These are phyloP conservation scores for Eunapius fragilis DNA, from an alignment of 37 sponge, comb jelly and placozoan genomes.

Conservation along the genomic window DNA sequence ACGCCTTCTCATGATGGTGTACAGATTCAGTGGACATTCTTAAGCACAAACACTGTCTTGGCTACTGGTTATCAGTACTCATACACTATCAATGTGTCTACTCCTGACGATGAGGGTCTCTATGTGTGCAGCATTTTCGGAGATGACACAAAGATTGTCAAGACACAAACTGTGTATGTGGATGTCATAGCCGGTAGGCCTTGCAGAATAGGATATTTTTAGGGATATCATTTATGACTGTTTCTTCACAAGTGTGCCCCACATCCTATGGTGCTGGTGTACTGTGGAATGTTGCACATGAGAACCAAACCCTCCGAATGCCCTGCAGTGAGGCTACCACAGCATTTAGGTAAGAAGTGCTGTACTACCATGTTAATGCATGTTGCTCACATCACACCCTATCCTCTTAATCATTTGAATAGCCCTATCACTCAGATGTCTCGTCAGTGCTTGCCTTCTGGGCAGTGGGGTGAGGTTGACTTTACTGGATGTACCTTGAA, in stretches of 20 bases:
- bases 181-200: neutral
- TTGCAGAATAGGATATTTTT: neutral
- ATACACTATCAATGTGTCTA: neutral
- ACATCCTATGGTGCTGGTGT: neutral
- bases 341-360: neutral
- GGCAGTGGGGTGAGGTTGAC: neutral
- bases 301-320: neutral
- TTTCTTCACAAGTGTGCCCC: neutral
- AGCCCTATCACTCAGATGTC: neutral
- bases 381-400: neutral
- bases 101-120: neutral
- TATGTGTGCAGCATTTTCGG: neutral
- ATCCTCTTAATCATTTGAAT: neutral
- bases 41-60: neutral
- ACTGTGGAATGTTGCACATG: neutral
- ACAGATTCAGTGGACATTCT: neutral
- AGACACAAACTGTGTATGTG: neutral
- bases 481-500: neutral
- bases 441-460: neutral
- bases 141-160: neutral
- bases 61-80: neutral
- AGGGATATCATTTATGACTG: neutral
- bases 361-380: too few relatives aligned
- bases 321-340: neutral
- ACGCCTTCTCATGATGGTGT: neutral